Evolutionary conservation across 2,113 vertebrate species (phyloP).

Genomic region (Thomomys bottae): DNA sequence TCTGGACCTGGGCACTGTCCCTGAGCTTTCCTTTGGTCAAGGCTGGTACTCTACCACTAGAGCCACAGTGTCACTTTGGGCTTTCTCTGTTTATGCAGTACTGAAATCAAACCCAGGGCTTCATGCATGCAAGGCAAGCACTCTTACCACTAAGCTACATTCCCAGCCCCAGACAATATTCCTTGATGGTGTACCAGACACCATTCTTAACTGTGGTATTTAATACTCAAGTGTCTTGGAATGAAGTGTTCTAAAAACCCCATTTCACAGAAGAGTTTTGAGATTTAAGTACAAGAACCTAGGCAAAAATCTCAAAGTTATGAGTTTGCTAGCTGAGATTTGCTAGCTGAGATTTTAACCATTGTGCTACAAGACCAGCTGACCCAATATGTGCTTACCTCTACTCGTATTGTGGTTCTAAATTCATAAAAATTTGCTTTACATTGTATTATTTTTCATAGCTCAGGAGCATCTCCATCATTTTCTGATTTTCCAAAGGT

Average conservation of each 20-base stretch:
- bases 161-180: neutral
- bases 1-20: no score
- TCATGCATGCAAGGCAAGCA: no score
- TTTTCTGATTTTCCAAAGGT: neutral
- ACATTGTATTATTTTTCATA: neutral
- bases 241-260: neutral
- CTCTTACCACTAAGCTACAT: no score
- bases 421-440: neutral
- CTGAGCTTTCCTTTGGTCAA: no score
- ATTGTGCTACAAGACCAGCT: neutral
- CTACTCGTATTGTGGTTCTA: neutral
- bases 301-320: neutral
- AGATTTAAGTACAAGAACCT: constrained; percentile 3
- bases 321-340: neutral
- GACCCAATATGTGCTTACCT: neutral
- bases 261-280: neutral
- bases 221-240: neutral
- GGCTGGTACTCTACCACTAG: no score
- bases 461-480: neutral
- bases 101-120: no score
- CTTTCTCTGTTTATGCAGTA: no score
- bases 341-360: neutral
- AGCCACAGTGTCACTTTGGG: no score
- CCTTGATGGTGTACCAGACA: neutral
- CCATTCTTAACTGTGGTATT: neutral